Evolutionary conservation across 2,113 vertebrate species (phyloP).

Genomic region (Tetrax tetrax): DNA sequence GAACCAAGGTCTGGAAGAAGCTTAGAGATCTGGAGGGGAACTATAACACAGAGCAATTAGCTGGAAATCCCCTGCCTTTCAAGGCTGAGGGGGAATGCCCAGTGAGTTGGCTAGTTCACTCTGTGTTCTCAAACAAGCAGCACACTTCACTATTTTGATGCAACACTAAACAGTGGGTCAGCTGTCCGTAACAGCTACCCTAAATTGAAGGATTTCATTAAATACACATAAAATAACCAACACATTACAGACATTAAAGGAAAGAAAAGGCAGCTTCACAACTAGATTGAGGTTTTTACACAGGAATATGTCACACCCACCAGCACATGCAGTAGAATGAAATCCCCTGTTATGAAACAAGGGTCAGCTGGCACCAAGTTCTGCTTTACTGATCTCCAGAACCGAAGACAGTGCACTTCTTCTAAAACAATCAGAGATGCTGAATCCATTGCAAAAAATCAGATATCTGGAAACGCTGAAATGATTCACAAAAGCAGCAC

Average conservation of each 20-base stretch:
- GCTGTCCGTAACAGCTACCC: neutral
- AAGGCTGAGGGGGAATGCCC: neutral
- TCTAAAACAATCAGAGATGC: neutral
- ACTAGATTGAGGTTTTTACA: neutral
- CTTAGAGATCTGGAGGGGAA: neutral
- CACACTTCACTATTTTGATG: neutral
- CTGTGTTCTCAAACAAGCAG: neutral
- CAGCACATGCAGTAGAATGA: neutral
- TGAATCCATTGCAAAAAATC: neutral
- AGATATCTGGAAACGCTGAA: neutral
- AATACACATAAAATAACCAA: neutral
- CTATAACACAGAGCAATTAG: neutral
- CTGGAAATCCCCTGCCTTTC: conserved; percentile 11
- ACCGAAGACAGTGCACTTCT: neutral
- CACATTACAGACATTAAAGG: neutral
- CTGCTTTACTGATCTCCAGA: neutral
- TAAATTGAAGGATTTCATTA: neutral
- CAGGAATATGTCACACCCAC: neutral
- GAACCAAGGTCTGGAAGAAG: neutral
- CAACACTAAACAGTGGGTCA: neutral
- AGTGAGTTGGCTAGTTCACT: neutral
- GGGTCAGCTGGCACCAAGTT: neutral
- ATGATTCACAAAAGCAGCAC: neutral
- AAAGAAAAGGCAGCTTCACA: neutral
- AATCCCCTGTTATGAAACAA: neutral